These are phyloP conservation scores for Oligia strigilis DNA, from an alignment of 2,888 invertebrate species.

Conservation along the genomic window DNA sequence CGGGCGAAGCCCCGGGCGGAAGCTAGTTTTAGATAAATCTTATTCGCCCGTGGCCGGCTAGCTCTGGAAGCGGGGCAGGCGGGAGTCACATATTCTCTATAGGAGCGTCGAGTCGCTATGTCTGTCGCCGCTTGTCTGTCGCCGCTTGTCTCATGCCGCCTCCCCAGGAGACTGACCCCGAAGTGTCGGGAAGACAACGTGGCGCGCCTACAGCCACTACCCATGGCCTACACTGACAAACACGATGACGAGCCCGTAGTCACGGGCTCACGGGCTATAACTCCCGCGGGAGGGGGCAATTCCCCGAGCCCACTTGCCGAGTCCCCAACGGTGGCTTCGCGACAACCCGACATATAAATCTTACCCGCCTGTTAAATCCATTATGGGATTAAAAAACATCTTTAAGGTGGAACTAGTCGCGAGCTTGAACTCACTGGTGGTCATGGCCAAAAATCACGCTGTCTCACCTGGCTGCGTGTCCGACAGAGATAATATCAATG, in stretches of 20 bases:
- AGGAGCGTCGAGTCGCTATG: not conserved
- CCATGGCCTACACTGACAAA: not conserved
- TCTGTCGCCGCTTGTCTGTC: conserved; percentile 57
- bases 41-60: not conserved
- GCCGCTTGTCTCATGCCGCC: conserved; percentile 61
- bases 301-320: not conserved
- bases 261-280: not conserved
- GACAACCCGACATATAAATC: not conserved
- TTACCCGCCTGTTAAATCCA: not conserved
- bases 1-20: too few relatives aligned
- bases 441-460: too few relatives aligned
- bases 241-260: not conserved
- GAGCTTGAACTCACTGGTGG: too few relatives aligned
- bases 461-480: too few relatives aligned
- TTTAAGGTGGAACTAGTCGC: too few relatives aligned
- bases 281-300: not conserved
- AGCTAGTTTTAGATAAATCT: not conserved
- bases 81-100: not conserved
- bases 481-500: too few relatives aligned
- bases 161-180: not conserved
- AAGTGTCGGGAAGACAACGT: not conserved
- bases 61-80: not conserved
- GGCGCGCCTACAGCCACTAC: not conserved
- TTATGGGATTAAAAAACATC: not conserved
- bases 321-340: not conserved